Evolutionary conservation across 30 jellyfish, hydroid and myxozoan species (phyloP).

Genomic region (Aurelia aurita complex sp. Pacific): DNA sequence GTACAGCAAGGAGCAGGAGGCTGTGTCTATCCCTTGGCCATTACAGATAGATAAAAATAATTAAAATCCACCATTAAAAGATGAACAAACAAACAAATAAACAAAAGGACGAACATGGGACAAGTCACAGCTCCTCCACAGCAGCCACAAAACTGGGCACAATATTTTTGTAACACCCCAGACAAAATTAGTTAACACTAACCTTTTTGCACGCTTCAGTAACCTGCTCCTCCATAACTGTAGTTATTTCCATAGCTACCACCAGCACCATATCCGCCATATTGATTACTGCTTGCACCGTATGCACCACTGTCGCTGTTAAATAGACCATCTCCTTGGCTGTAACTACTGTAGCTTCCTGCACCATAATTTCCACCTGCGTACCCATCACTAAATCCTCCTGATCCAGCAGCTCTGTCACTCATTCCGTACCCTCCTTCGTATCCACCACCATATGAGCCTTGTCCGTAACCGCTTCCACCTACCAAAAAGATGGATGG

Average conservation of each 20-base stretch:
- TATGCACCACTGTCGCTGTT: slow-evolving; percentile 23
- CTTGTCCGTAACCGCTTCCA: background rate
- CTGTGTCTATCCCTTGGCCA: too few species aligned
- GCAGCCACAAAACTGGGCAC: too few species aligned
- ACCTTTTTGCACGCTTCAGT: background rate
- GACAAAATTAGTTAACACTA: background rate
- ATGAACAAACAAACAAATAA: too few species aligned
- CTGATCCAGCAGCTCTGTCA: background rate
- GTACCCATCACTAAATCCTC: slow-evolving; percentile 17
- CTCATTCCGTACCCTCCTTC: slow-evolving; percentile 1
- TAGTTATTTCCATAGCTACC: background rate
- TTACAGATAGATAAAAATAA: too few species aligned
- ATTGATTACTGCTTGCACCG: slow-evolving; percentile 24
- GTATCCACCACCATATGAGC: slow-evolving; percentile 7
- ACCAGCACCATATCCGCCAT: slow-evolving; percentile 18
- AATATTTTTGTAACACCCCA: too few species aligned
- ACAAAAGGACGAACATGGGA: too few species aligned
- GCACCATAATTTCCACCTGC: slow-evolving; percentile 14
- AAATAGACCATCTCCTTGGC: background rate
- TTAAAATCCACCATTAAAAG: too few species aligned
- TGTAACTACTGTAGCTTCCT: slow-evolving; percentile 24
- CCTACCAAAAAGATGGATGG: too few species aligned
- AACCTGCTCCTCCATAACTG: slow-evolving; percentile 31
- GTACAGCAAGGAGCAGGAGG: too few species aligned
- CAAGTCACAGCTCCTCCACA: too few species aligned